phyloP scores from a whole-genome alignment of 2,888 invertebrate genomes.

The Drosophila infuscata region DNA sequence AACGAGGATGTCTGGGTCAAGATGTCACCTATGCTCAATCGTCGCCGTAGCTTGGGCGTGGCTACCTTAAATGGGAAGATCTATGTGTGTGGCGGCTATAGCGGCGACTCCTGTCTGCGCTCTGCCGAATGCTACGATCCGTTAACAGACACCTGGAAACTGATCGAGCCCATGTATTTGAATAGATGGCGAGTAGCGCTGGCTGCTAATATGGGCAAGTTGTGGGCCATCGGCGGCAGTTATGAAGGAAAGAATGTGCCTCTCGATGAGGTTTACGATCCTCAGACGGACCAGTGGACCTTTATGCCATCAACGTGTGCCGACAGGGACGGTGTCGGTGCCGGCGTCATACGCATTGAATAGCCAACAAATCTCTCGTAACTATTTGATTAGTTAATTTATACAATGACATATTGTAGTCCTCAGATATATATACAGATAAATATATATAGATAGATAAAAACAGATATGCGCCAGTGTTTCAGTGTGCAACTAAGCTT shows the following conservation, averaged over 20 bases:
- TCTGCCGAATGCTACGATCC: constrained; percentile 94
- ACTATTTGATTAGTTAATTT: constrained; percentile 46
- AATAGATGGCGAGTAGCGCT: constrained; percentile 93
- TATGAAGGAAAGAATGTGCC: constrained; percentile 92
- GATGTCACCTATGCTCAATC: constrained; percentile 92
- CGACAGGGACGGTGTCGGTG: constrained; percentile 96
- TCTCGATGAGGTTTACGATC: constrained; percentile 94
- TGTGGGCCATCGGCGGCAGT: constrained; percentile 92
- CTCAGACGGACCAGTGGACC: constrained; percentile 89
- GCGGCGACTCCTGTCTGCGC: constrained; percentile 92
- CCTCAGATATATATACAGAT: constrained; percentile 12
- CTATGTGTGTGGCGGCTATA: constrained; percentile 94
- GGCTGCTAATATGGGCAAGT: constrained; percentile 92
- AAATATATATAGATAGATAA: background rate
- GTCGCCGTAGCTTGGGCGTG: constrained; percentile 93
- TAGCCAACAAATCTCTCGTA: constrained; percentile 43
- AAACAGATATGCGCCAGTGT: background rate
- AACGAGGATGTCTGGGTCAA: constrained; percentile 90
- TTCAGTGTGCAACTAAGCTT: constrained; percentile 59
- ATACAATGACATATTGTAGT: constrained; percentile 49
- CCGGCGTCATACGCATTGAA: constrained; percentile 90
- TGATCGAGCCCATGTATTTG: constrained; percentile 92
- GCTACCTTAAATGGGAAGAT: constrained; percentile 92
- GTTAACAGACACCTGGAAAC: constrained; percentile 90
- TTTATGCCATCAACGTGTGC: constrained; percentile 92